A percentile compares a stretch with the other conserved stretches of the same genome.
These are phyloP conservation scores for Pterocles burchelli DNA, from an alignment of 2,113 vertebrate genomes.

Conservation along the genomic window DNA sequence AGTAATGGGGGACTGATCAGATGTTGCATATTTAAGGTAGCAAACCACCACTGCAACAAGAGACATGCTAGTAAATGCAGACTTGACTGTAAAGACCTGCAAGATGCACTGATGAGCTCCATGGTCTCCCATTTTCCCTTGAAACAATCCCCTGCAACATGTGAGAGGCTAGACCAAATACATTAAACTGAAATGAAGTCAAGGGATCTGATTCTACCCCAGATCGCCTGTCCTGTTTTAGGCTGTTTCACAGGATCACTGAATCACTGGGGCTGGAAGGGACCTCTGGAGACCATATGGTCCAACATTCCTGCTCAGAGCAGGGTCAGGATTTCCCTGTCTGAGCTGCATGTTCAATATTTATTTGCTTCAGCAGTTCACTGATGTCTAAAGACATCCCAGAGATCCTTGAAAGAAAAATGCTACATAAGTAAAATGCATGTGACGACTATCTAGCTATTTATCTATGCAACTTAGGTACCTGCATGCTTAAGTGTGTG, in stretches of 20 bases:
- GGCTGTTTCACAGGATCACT: background rate
- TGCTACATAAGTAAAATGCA: background rate
- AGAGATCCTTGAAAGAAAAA: background rate
- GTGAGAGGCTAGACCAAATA: background rate
- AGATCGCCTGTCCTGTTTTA: background rate
- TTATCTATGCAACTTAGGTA: background rate
- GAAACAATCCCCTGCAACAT: background rate
- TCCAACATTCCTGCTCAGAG: background rate
- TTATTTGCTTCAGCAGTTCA: background rate
- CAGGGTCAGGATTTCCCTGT: background rate
- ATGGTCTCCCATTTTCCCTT: background rate
- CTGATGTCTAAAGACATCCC: background rate
- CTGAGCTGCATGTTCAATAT: background rate
- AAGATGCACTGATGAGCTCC: background rate
- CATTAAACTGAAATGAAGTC: background rate
- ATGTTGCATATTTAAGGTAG: background rate
- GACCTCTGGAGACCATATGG: background rate
- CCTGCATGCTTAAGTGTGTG: background rate
- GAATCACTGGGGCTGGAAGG: background rate
- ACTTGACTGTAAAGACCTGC: background rate
- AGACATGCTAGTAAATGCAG: background rate
- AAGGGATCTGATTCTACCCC: background rate
- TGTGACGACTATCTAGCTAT: background rate
- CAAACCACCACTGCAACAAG: background rate
- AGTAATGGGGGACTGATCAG: background rate